These are phyloP conservation scores for Pseudomugil tenellus DNA, from an alignment of 2,797 vertebrate genomes.

Conservation along the genomic window DNA sequence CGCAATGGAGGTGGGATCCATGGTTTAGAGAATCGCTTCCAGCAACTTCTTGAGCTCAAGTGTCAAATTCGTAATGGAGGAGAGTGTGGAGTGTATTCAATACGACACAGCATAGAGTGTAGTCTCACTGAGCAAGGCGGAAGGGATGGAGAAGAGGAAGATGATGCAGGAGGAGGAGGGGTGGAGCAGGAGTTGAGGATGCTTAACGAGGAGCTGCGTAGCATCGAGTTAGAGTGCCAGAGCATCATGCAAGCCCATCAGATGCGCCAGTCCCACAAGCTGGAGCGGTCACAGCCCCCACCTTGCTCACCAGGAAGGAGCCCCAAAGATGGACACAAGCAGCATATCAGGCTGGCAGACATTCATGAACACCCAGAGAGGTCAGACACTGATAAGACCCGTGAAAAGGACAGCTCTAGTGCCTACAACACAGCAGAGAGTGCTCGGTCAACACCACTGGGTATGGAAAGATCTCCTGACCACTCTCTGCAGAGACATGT, in stretches of 20 bases:
- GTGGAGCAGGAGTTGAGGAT: conserved; percentile 92
- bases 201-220: conserved; percentile 93
- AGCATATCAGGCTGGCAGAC: conserved; percentile 86
- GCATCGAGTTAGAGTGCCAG: conserved; percentile 94
- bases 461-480: conserved; percentile 86
- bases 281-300: conserved; percentile 45
- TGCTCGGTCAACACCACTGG: conserved; percentile 90
- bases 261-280: conserved; percentile 84
- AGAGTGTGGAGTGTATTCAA: conserved; percentile 93
- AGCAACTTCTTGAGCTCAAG: conserved; percentile 93
- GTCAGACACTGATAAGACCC: conserved; percentile 79
- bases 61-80: conserved; percentile 92
- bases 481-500: conserved; percentile 89
- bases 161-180: conserved; percentile 76
- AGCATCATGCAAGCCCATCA: conserved; percentile 95
- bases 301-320: conserved; percentile 57
- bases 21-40: conserved; percentile 86
- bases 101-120: conserved; percentile 92
- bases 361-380: conserved; percentile 91
- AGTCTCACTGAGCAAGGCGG: conserved; percentile 82
- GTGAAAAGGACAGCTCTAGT: conserved; percentile 95
- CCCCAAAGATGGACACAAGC: conserved; percentile 74
- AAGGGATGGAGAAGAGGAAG: conserved; percentile 75
- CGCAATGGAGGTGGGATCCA: conserved; percentile 70
- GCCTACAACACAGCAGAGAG: conserved; percentile 97